A percentile compares a stretch with the other conserved stretches of the same genome.
Conservation (phyloP, 2,113 vertebrate genomes). For the Catharus minimus region DNA sequence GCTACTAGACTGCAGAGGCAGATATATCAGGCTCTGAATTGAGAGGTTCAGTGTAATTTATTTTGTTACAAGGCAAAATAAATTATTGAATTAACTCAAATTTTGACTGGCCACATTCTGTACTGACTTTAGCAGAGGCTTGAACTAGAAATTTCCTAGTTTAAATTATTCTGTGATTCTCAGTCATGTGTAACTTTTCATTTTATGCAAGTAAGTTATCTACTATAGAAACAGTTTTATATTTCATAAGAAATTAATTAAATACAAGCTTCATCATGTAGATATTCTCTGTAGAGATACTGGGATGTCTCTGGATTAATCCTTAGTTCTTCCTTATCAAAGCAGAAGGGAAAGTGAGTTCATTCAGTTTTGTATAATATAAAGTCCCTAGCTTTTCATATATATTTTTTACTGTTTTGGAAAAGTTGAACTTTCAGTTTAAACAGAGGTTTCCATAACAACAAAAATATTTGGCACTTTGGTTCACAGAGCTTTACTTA, state of each 20-base stretch:
- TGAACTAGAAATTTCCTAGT: background rate
- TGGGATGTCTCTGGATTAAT: background rate
- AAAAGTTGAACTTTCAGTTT: constrained; percentile 19
- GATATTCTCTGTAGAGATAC: background rate
- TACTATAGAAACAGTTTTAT: background rate
- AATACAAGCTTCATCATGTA: background rate
- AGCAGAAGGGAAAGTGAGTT: background rate
- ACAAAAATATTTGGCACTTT: constrained; percentile 33
- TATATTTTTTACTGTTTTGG: background rate
- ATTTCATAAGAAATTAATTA: background rate
- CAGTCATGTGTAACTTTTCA: background rate
- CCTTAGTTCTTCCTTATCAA: background rate
- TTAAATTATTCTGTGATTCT: background rate
- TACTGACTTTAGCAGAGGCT: background rate
- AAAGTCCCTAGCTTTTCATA: background rate
- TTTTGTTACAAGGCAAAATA: background rate
- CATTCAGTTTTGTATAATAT: background rate
- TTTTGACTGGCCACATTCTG: background rate
- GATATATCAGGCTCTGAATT: background rate
- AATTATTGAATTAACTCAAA: background rate
- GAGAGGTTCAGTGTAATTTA: background rate
- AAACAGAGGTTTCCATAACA: constrained; percentile 42
- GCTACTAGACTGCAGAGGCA: background rate
- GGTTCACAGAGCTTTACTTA: constrained; percentile 14
- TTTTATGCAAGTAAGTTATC: background rate